Percentiles rank a stretch among this genome's conserved stretches.
phyloP scores from a whole-genome alignment of 2,113 vertebrate genomes.

The Chaenogobius annularis region DNA sequence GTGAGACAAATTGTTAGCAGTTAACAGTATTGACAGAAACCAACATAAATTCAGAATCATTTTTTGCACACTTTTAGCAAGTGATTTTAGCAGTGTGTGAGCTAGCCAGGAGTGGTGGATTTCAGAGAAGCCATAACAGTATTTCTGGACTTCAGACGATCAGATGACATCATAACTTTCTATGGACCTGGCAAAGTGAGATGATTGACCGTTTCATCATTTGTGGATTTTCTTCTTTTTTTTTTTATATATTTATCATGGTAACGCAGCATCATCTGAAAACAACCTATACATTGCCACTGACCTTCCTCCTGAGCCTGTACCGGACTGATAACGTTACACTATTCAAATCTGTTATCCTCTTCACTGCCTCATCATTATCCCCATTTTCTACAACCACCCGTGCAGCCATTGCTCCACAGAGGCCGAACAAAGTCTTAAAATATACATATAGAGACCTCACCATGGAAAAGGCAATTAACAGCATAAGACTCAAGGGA shows the following conservation, averaged over 20 bases:
- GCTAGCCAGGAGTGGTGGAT: too few species aligned
- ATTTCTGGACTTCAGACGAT: too few species aligned
- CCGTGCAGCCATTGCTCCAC: constrained; percentile 29
- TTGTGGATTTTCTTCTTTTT: too few species aligned
- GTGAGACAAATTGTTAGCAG: not conserved
- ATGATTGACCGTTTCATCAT: too few species aligned
- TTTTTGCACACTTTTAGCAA: constrained; percentile 3
- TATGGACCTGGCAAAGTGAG: too few species aligned
- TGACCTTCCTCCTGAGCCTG: constrained; percentile 54
- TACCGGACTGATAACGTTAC: constrained; percentile 48
- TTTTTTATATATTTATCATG: too few species aligned
- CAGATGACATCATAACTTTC: too few species aligned
- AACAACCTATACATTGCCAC: constrained; percentile 9
- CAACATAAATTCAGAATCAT: constrained; percentile 15
- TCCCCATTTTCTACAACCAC: constrained; percentile 39
- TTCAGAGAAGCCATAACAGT: constrained; percentile 9
- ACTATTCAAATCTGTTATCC: constrained; percentile 35
- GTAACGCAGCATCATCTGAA: not conserved
- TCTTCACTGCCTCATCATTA: constrained; percentile 51
- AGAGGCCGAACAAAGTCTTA: constrained; percentile 55
- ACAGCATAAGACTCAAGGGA: constrained; percentile 58
- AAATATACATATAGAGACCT: constrained; percentile 52
- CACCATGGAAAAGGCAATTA: constrained; percentile 71
- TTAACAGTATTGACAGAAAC: not conserved
- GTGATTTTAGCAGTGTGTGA: constrained; percentile 10